Conservation (phyloP, 2,113 vertebrate genomes). For the Dascyllus trimaculatus region DNA sequence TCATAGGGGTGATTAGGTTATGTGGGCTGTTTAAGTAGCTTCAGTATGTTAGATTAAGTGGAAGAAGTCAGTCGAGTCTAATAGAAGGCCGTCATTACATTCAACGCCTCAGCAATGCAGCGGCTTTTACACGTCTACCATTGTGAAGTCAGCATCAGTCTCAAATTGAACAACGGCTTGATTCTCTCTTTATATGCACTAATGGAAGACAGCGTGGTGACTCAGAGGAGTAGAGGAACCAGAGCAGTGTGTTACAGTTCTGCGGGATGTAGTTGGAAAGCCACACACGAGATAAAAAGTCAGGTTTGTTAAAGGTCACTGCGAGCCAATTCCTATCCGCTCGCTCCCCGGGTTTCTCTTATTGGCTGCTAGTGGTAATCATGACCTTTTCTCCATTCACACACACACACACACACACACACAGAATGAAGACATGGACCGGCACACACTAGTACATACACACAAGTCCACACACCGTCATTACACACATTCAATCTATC, state of each 20-base stretch:
- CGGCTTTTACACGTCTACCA: not conserved
- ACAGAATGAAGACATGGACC: constrained; percentile 44
- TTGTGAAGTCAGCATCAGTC: constrained; percentile 3
- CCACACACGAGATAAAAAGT: constrained; percentile 59
- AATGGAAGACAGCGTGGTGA: constrained; percentile 37
- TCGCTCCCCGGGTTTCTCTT: constrained; percentile 66
- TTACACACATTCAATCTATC: not conserved
- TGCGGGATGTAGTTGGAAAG: constrained; percentile 50
- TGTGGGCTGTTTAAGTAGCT: not conserved
- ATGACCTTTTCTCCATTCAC: constrained; percentile 69
- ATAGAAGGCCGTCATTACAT: not conserved
- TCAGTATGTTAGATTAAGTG: not conserved
- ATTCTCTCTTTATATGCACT: constrained; percentile 7
- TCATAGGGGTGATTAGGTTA: not conserved
- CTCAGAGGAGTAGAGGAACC: constrained; percentile 35
- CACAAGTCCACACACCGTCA: constrained; percentile 9
- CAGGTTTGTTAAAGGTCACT: constrained; percentile 77
- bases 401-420: constrained; percentile 51
- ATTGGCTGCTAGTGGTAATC: constrained; percentile 77
- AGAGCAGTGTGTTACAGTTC: constrained; percentile 32
- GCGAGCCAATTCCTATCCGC: constrained; percentile 58
- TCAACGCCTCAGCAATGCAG: not conserved
- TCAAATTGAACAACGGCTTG: constrained; percentile 20
- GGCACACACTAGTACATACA: constrained; percentile 33
- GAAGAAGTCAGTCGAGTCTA: not conserved